Percentiles rank a stretch among this genome's conserved stretches.
phyloP scores from a whole-genome alignment of 2,888 invertebrate genomes.

The Chelonus formosanus region DNA sequence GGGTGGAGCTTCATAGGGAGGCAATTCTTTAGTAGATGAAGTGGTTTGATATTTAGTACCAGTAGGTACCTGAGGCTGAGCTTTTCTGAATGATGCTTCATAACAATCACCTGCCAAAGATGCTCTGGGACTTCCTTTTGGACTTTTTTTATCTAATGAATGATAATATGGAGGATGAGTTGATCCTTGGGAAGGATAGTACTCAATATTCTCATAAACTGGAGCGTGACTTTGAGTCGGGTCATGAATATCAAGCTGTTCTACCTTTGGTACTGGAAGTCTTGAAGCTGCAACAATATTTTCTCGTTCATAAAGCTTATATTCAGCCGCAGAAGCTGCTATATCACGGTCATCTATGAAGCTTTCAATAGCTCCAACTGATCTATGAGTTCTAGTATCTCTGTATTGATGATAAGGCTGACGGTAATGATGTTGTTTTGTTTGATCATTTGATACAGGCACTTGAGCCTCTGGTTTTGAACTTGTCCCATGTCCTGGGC shows the following conservation, averaged over 20 bases:
- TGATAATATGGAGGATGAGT: constrained; percentile 71
- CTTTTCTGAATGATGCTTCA: constrained; percentile 73
- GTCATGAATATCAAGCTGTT: constrained; percentile 67
- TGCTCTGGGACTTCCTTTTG: constrained; percentile 58
- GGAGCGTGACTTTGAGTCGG: constrained; percentile 62
- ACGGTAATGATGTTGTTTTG: constrained; percentile 33
- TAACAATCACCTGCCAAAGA: constrained; percentile 60
- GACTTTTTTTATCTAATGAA: constrained; percentile 66
- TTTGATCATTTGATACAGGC: constrained; percentile 49
- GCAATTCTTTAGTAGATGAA: constrained; percentile 69
- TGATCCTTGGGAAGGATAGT: constrained; percentile 71
- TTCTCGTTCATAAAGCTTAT: constrained; percentile 75
- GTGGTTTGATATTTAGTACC: constrained; percentile 69
- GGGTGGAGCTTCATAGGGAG: constrained; percentile 69
- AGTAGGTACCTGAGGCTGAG: constrained; percentile 83
- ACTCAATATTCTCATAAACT: constrained; percentile 86
- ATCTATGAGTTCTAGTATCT: constrained; percentile 59
- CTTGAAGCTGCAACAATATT: constrained; percentile 81
- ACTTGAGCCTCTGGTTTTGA: constrained; percentile 62
- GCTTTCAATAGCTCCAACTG: constrained; percentile 74
- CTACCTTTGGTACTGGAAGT: constrained; percentile 79
- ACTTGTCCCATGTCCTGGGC: constrained; percentile 44
- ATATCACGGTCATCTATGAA: constrained; percentile 66
- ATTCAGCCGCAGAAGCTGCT: constrained; percentile 58
- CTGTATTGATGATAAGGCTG: constrained; percentile 34